Evolutionary conservation across 2,888 invertebrate genomes (phyloP), one percentile per base, ranked within the genome.

Genomic region (Eilema griseolum): DNA sequence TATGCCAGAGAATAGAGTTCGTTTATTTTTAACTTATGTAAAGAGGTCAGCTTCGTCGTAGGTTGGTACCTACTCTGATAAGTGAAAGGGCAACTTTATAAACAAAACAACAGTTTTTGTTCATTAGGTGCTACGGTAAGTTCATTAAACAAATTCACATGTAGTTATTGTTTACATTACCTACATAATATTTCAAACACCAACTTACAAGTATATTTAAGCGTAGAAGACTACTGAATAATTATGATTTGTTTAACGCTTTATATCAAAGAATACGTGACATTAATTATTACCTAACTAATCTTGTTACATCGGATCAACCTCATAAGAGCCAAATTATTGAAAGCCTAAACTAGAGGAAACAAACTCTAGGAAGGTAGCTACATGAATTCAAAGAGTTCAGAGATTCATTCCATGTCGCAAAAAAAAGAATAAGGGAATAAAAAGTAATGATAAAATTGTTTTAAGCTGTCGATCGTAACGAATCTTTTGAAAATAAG

Each of bases 21-120:
- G 83, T 88, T 90, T 91, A 90, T 90, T 89, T 90, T 87, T 84
- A 85, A 81, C 75, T 84, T 77, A 69, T 69, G 75, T 81, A 87
- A 86, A 78, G 85, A 87, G 86, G 87, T 86, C 83, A 83, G 82
- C 82, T 79, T 78, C 76, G 73, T 61, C 75, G 67, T 37, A 28
- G 28, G 28, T 28, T 3, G 28, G 28, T 77, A 77, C 73, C 69
- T 78, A 78, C 73, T 70, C 78, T 80, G 83, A 81, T 86, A 85
- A 82, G 78, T 78, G 75, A 78, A 83, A 77, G 75, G 74, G 71
- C 74, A 81, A 67, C 69, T 73, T 74, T 71, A 69, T 70, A 70
- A 66, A 79, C 66, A 33, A 59, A 69, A 8, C 23, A 31, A 41
- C 41, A 16, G 16, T 41, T 70, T 28, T 24, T 52, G 28, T 0